These are phyloP conservation scores for Phaethornis superciliosus DNA, from an alignment of 2,113 vertebrate species.

Conservation along the genomic window DNA sequence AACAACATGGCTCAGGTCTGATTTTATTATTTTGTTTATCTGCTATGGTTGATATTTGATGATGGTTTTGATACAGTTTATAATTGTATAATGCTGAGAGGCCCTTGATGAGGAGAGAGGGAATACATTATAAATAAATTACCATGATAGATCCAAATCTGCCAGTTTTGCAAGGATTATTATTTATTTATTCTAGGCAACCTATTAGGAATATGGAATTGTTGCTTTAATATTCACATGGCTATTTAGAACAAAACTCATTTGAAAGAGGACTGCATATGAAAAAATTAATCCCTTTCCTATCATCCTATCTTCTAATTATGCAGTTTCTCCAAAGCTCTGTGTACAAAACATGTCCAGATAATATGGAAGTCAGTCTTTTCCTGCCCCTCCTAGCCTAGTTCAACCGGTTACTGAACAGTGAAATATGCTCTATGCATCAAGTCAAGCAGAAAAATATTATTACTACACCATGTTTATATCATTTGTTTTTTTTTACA, in stretches of 20 bases:
- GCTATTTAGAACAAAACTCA: neutral
- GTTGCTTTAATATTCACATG: neutral
- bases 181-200: neutral
- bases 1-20: neutral
- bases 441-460: conserved; percentile 37
- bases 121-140: conserved; percentile 25
- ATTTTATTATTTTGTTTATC: neutral
- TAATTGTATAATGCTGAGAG: neutral
- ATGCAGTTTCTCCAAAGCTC: neutral
- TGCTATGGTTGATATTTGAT: neutral
- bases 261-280: neutral
- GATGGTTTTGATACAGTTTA: neutral
- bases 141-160: neutral
- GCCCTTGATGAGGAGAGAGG: neutral
- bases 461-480: too few relatives aligned
- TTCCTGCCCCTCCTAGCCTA: neutral
- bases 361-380: neutral
- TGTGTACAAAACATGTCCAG: neutral
- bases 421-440: neutral
- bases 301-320: neutral
- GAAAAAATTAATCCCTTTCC: neutral
- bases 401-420: conserved; percentile 52
- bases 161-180: neutral
- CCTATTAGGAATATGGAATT: neutral
- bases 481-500: too few relatives aligned